Percentiles rank a stretch among this genome's conserved stretches.
Evolutionary conservation across 2,797 vertebrate species (phyloP).

Genomic region (Gila robusta): DNA sequence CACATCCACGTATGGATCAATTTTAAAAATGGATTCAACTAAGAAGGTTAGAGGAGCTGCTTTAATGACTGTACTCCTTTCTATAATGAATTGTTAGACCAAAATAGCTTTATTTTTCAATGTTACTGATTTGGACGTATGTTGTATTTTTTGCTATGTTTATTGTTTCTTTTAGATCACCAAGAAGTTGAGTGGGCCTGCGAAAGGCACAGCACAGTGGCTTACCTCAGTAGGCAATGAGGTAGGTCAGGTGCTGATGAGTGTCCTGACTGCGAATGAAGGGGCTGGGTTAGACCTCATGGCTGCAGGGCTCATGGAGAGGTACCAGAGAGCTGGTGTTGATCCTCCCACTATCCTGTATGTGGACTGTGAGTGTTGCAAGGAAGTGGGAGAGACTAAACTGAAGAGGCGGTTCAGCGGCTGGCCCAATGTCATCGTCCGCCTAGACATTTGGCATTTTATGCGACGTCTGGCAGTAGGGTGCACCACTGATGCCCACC

Average conservation of each 20-base stretch:
- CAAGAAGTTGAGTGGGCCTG: constrained; percentile 24
- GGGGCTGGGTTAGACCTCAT: constrained; percentile 24
- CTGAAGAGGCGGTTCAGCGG: too few species aligned
- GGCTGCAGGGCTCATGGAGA: constrained; percentile 11
- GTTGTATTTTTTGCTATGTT: neutral
- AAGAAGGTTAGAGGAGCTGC: constrained; percentile 40
- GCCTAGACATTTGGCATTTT: constrained; percentile 44
- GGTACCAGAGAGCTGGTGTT: constrained; percentile 22
- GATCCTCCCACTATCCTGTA: constrained; percentile 23
- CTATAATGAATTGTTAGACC: neutral
- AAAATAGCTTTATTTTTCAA: neutral
- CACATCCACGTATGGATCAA: too few species aligned
- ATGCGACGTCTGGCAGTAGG: neutral
- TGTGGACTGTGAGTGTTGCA: constrained; percentile 54
- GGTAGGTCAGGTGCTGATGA: constrained; percentile 35
- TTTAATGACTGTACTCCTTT: neutral
- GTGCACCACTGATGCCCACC: constrained; percentile 21
- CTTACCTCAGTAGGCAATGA: constrained; percentile 37
- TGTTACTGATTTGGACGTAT: neutral
- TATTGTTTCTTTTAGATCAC: constrained; percentile 37
- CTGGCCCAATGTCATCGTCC: neutral
- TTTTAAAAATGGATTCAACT: neutral
- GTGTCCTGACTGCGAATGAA: constrained; percentile 36
- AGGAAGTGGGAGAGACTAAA: constrained; percentile 2
- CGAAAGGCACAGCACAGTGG: constrained; percentile 3